These are phyloP conservation scores for Parelbella ahira DNA, from an alignment of 2,888 invertebrate species.

Conservation along the genomic window DNA sequence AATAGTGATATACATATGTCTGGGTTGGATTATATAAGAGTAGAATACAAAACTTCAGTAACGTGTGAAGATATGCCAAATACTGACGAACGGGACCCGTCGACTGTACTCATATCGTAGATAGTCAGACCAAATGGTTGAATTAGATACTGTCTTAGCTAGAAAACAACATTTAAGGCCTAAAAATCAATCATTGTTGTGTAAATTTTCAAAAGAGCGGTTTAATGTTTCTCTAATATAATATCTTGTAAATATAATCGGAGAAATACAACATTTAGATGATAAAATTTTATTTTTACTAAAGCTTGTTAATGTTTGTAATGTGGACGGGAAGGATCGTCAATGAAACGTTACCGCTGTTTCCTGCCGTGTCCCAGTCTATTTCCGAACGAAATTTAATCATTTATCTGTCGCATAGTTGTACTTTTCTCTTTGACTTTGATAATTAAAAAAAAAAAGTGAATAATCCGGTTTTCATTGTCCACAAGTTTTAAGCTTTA, in stretches of 20 bases:
- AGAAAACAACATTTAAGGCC: constrained; percentile 31
- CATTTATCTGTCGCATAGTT: constrained; percentile 41
- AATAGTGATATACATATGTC: background rate
- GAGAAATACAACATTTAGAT: constrained; percentile 23
- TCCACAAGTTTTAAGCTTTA: no score
- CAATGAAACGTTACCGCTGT: no score
- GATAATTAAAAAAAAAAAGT: no score
- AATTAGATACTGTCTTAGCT: constrained; percentile 32
- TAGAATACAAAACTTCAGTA: constrained; percentile 55
- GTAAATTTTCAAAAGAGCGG: constrained; percentile 39
- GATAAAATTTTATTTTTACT: constrained; percentile 37
- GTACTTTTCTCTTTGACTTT: constrained; percentile 37
- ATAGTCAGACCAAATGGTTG: constrained; percentile 38
- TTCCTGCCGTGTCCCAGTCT: no score
- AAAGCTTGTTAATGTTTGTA: constrained; percentile 46
- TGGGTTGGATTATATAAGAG: constrained; percentile 10
- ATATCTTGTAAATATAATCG: constrained; percentile 43
- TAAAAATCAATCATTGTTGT: constrained; percentile 33
- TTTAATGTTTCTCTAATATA: constrained; percentile 52
- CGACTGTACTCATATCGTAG: constrained; percentile 71
- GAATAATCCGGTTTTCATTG: no score
- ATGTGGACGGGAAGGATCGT: no score
- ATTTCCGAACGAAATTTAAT: no score
- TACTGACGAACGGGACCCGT: constrained; percentile 65
- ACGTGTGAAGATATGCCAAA: constrained; percentile 58